phyloP scores from a whole-genome alignment of 2,113 vertebrate species.

The Cisticola juncidis region DNA sequence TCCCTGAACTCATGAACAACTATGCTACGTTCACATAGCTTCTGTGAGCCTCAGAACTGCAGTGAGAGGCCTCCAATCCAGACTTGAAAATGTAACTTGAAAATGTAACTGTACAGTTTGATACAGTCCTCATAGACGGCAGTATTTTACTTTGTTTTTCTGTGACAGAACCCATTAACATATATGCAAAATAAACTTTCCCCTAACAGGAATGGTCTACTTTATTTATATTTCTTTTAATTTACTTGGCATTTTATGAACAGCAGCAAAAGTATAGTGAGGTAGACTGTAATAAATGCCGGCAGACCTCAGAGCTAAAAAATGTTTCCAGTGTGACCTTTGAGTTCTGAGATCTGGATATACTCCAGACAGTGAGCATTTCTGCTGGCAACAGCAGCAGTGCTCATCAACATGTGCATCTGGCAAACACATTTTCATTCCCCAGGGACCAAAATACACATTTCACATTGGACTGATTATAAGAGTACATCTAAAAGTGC shows the following conservation, averaged over 20 bases:
- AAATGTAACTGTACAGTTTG: background rate
- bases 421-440: background rate
- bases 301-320: background rate
- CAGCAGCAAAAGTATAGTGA: background rate
- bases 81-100: background rate
- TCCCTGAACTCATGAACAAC: background rate
- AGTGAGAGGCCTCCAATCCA: background rate
- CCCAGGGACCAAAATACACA: background rate
- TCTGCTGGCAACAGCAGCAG: background rate
- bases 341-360: background rate
- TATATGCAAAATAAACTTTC: background rate
- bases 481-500: background rate
- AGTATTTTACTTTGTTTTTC: background rate
- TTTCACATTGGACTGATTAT: background rate
- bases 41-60: background rate
- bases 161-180: background rate
- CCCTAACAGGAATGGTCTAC: background rate
- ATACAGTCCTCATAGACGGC: background rate
- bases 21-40: accelerated
- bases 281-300: background rate
- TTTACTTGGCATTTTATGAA: background rate
- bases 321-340: background rate
- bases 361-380: background rate
- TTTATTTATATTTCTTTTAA: background rate
- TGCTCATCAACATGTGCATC: background rate